These are phyloP conservation scores for Polyergus mexicanus DNA, from an alignment of 1,140 invertebrate genomes.

Conservation along the genomic window DNA sequence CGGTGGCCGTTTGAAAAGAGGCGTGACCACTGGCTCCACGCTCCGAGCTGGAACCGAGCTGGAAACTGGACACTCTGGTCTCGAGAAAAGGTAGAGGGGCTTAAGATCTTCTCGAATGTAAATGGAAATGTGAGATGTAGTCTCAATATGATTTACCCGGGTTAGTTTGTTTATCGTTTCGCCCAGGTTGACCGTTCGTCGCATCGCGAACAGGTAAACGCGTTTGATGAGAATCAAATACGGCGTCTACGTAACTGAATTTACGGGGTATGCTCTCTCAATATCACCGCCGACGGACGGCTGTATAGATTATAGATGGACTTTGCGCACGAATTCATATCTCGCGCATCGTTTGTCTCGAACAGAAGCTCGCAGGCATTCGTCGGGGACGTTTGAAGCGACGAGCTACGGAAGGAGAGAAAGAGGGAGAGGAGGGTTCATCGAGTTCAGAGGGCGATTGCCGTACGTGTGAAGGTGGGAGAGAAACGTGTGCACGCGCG, in stretches of 20 bases:
- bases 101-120: constrained; percentile 50
- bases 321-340: constrained; percentile 80
- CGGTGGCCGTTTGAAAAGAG: constrained; percentile 66
- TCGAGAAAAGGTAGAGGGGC: constrained; percentile 4
- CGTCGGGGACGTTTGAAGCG: constrained; percentile 43
- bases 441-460: constrained; percentile 17
- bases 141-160: constrained; percentile 50
- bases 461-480: constrained; percentile 15
- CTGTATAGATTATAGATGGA: constrained; percentile 27
- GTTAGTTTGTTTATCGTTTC: constrained; percentile 31
- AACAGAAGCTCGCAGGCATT: constrained; percentile 73
- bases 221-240: constrained; percentile 36
- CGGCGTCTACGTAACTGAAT: constrained; percentile 42
- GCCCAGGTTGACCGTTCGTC: constrained; percentile 4
- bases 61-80: constrained; percentile 52
- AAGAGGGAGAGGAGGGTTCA: constrained; percentile 54
- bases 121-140: constrained; percentile 60
- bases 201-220: constrained; percentile 27
- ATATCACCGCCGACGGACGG: not conserved
- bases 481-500: not conserved
- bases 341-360: constrained; percentile 82
- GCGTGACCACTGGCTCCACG: constrained; percentile 67
- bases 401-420: constrained; percentile 64
- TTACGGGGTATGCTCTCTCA: constrained; percentile 23
- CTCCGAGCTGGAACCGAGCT: constrained; percentile 28